Evolutionary conservation across 2,797 vertebrate species (phyloP).

Genomic region (Malacoraja senta): DNA sequence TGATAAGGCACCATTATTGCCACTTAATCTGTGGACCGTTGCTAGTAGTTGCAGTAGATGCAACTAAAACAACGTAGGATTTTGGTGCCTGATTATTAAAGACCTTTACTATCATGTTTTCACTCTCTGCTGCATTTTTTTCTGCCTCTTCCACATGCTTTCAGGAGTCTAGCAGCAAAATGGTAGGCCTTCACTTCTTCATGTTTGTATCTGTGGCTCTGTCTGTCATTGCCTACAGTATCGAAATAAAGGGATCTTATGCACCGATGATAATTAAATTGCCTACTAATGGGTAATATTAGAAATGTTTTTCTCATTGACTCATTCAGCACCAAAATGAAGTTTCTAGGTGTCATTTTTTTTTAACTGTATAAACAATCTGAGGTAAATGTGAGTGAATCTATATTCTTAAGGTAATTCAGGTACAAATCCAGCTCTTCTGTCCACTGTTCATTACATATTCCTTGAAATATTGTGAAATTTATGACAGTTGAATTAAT

Average conservation of each 20-base stretch:
- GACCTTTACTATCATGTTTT: conserved; percentile 23
- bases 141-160: conserved; percentile 48
- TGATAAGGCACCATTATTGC: not conserved
- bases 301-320: not conserved
- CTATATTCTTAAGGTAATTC: not conserved
- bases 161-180: conserved; percentile 49
- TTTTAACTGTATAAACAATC: not conserved
- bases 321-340: not conserved
- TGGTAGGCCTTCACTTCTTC: conserved; percentile 48
- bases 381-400: not conserved
- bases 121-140: conserved; percentile 36
- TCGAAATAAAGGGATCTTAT: not conserved
- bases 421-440: not conserved
- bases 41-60: conserved; percentile 10
- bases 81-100: not conserved
- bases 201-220: conserved; percentile 37
- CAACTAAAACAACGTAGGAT: not conserved
- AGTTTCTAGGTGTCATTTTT: not conserved
- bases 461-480: not conserved
- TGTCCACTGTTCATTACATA: not conserved
- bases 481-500: not conserved
- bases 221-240: conserved; percentile 5
- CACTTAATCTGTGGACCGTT: not conserved
- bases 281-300: conserved; percentile 37
- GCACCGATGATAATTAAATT: not conserved